Percentiles rank a stretch among this genome's conserved stretches.
phyloP scores from a whole-genome alignment of 2,888 invertebrate species.

The Crocallis elinguaria region DNA sequence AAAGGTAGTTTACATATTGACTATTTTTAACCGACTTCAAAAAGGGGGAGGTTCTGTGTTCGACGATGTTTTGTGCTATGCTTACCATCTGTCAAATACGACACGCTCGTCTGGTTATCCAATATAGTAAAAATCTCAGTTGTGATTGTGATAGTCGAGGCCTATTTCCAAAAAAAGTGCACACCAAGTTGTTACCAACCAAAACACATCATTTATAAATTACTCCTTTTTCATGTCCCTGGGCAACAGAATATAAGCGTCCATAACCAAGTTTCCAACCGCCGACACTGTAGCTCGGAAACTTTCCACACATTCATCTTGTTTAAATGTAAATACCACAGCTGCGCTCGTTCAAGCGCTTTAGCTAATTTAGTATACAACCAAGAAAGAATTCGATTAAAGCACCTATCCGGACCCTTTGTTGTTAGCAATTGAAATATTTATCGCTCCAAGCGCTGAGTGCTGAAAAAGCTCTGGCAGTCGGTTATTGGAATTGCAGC shows the following conservation, averaged over 20 bases:
- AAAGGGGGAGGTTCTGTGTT: no score
- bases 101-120: no score
- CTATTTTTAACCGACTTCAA: no score
- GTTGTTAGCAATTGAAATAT: constrained; percentile 37
- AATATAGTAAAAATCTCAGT: no score
- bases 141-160: no score
- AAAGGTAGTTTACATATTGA: no score
- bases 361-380: constrained; percentile 36
- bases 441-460: constrained; percentile 24
- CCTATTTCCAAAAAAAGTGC: no score
- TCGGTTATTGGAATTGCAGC: background rate
- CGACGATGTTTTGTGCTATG: no score
- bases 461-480: background rate
- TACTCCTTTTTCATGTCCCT: background rate
- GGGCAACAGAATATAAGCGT: background rate
- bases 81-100: no score
- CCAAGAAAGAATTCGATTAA: constrained; percentile 43
- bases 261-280: background rate
- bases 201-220: background rate
- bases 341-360: constrained; percentile 31
- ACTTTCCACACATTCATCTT: constrained; percentile 33
- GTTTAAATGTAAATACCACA: constrained; percentile 40
- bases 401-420: constrained; percentile 27
- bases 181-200: no score
- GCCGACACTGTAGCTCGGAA: constrained; percentile 1